Conservation (phyloP, 2,888 invertebrate genomes). For the Leucoma salicis region DNA sequence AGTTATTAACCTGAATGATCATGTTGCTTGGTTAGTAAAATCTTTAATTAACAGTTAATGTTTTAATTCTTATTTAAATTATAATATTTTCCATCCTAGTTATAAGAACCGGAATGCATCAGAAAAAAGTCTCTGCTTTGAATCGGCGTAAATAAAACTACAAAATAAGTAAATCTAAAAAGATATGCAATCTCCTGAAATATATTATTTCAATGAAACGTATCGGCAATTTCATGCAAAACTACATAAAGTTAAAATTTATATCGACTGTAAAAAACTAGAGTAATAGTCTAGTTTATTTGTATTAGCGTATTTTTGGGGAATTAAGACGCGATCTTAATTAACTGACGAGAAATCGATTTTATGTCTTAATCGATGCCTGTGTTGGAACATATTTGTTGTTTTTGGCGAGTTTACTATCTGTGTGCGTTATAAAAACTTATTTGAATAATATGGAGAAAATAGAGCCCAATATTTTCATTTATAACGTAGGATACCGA, state of each 20-base stretch:
- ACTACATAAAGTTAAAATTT: slow-evolving; percentile 26
- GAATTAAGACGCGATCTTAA: slow-evolving; percentile 46
- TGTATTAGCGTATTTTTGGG: slow-evolving; percentile 44
- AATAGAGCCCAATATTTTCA: slow-evolving; percentile 6
- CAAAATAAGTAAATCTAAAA: slow-evolving; percentile 7
- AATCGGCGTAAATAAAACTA: slow-evolving; percentile 14
- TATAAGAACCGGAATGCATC: background rate
- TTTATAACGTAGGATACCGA: background rate
- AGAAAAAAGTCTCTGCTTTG: background rate
- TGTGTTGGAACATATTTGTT: slow-evolving; percentile 26
- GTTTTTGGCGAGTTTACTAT: slow-evolving; percentile 31
- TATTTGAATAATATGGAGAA: slow-evolving; percentile 4
- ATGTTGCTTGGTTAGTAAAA: background rate
- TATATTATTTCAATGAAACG: slow-evolving; percentile 15
- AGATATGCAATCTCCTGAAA: slow-evolving; percentile 19
- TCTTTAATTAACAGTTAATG: background rate
- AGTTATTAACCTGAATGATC: slow-evolving; percentile 1
- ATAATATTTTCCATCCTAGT: background rate
- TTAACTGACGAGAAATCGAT: slow-evolving; percentile 46
- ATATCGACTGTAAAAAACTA: slow-evolving; percentile 39
- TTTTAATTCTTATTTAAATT: background rate
- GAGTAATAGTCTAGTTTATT: slow-evolving; percentile 46
- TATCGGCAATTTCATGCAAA: slow-evolving; percentile 21
- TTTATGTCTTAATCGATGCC: slow-evolving; percentile 54
- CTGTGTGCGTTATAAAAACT: slow-evolving; percentile 15